Evolutionary conservation across 2,113 vertebrate species (phyloP).

Genomic region (Dendrocopos noguchii): DNA sequence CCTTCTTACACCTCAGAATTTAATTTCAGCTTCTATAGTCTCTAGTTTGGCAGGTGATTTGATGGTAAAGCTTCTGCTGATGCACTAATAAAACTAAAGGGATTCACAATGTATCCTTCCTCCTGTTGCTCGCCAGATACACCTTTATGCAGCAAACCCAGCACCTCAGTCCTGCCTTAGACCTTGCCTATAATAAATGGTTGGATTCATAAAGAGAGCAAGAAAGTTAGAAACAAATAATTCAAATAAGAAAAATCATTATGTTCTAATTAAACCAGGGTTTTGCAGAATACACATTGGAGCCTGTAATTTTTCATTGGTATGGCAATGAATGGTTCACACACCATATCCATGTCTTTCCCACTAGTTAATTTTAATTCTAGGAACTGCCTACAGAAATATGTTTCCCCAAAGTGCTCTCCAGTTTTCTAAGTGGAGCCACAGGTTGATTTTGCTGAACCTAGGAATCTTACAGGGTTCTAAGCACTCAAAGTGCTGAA

Average conservation of each 20-base stretch:
- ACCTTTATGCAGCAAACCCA: neutral
- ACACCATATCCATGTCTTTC: neutral
- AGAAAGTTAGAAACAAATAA: neutral
- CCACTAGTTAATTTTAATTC: neutral
- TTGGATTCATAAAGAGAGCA: neutral
- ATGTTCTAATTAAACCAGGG: neutral
- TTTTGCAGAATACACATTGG: neutral
- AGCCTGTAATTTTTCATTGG: neutral
- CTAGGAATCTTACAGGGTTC: rapidly evolving
- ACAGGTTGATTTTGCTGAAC: neutral
- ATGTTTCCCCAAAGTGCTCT: neutral
- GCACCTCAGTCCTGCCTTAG: neutral
- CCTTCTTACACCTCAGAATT: neutral
- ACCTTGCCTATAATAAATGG: neutral
- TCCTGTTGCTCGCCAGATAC: neutral
- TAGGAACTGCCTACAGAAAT: neutral
- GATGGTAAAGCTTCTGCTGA: neutral
- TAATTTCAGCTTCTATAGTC: neutral
- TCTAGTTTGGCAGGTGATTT: neutral
- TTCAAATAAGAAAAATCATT: constrained; percentile 8
- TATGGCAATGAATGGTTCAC: neutral
- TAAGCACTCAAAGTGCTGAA: neutral
- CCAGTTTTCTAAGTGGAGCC: neutral
- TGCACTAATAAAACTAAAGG: neutral
- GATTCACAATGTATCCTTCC: neutral